phyloP scores from a whole-genome alignment of 2,113 vertebrate species.

The Gobius niger region DNA sequence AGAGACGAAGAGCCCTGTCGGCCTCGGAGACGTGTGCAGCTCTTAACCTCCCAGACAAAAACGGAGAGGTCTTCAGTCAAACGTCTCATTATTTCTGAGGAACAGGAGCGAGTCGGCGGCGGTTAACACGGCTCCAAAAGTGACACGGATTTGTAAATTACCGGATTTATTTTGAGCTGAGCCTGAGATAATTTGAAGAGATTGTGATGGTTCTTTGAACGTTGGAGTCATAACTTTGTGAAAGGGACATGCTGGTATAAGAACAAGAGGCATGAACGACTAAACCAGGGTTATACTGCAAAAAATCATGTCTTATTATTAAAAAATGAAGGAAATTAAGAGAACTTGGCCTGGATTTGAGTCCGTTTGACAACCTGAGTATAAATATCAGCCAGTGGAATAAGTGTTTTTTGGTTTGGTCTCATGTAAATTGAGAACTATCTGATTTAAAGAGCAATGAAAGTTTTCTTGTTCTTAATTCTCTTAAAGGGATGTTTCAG shows the following conservation, averaged over 20 bases:
- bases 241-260: neutral
- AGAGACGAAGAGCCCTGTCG: neutral
- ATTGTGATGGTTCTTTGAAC: neutral
- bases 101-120: neutral
- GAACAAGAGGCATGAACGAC: neutral
- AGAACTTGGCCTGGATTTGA: too few species aligned
- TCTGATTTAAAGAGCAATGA: too few species aligned
- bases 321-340: too few species aligned
- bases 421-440: too few species aligned
- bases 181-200: neutral
- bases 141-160: slow-evolving; percentile 1
- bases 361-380: too few species aligned
- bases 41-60: slow-evolving; percentile 1
- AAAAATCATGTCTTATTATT: too few species aligned
- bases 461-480: too few species aligned
- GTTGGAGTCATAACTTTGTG: neutral
- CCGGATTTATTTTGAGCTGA: neutral
- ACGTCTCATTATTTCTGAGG: slow-evolving; percentile 8
- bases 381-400: too few species aligned
- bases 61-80: slow-evolving; percentile 1
- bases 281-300: neutral
- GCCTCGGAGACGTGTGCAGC: neutral
- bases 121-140: neutral
- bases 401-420: too few species aligned
- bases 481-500: too few species aligned